Evolutionary conservation across 2,797 vertebrate species (phyloP), one percentile per base, ranked within the genome.

Genomic region (Acanthiza pusilla): DNA sequence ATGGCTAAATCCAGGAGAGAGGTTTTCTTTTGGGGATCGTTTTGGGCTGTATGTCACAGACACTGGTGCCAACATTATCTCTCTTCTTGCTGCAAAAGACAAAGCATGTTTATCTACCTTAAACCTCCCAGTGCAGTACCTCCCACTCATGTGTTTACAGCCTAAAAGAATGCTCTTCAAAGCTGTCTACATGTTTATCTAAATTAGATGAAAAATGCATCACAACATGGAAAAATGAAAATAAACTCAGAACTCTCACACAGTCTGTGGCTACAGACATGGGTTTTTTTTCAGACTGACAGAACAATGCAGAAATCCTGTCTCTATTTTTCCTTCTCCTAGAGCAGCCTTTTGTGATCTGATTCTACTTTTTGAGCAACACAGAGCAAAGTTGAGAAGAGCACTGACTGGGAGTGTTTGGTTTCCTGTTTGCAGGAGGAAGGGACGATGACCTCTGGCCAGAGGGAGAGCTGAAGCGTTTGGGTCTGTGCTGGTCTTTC

Each of bases 11-110:
- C 98, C 99, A 13, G 99, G 99, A 92, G 99, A 99, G 91, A 98
- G 97, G 94, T 99, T 99, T 94, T 99, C 99, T 25, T 98, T 98
- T 7, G 99, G 99, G 94, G 98, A 99, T 83, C 99, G 98, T 97
- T 99, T 99, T 3, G 99, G 99, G 87, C 99, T 99, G 94, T 98
- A 99, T 53, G 98, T 99, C 40, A 98, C 98, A 18, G 98, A 98
- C 85, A 98, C 86, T 2, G 99, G 98, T 48, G 94, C 97, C 74
- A 99, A 93, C 96, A 99, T 97, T 26, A 98, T 99, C 86, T 99
- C 99, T 97, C 99, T 98, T 95, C 98, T 99, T 63, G 98, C 99
- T 99, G 95, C 27, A 91, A 68, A 95, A 95, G 45, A 96, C 88
- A 97, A 96, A 66, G 29, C 26, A 48, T 18, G 30, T 77, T 85